Conservation (phyloP, 2,888 invertebrate species). For the Antheraea yamamai region DNA sequence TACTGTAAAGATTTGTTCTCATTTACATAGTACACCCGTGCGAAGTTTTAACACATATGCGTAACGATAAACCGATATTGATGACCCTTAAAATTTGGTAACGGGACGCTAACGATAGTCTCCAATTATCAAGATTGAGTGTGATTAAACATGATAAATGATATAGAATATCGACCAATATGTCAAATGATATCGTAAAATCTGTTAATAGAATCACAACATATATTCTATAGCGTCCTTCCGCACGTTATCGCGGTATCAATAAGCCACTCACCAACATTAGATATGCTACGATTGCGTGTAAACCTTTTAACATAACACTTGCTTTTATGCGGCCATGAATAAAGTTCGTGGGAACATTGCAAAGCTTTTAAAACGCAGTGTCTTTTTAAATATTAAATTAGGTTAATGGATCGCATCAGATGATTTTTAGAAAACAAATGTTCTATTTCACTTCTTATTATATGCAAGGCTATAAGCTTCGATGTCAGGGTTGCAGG, state of each 20-base stretch:
- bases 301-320: conserved; percentile 22
- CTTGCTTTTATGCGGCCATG: conserved; percentile 19
- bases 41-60: background rate
- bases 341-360: conserved; percentile 11
- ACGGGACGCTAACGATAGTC: background rate
- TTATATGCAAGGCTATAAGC: conserved; percentile 7
- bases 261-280: conserved; percentile 20
- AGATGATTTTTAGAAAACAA: conserved; percentile 10
- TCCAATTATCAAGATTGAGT: background rate
- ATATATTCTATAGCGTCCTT: conserved; percentile 29
- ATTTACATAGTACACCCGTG: no score
- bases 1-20: no score
- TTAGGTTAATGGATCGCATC: conserved; percentile 7
- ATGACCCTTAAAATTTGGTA: background rate
- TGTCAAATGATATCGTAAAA: conserved; percentile 36
- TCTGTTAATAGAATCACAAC: conserved; percentile 35
- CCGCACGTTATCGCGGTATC: conserved; percentile 22
- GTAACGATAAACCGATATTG: background rate
- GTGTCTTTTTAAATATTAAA: conserved; percentile 11
- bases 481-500: conserved; percentile 2
- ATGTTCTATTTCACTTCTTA: conserved; percentile 2
- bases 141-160: conserved; percentile 1
- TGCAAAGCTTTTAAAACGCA: conserved; percentile 12
- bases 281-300: conserved; percentile 22
- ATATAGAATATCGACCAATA: conserved; percentile 3